Conservation (phyloP, 1,140 invertebrate species). For the Mamestra configurata region DNA sequence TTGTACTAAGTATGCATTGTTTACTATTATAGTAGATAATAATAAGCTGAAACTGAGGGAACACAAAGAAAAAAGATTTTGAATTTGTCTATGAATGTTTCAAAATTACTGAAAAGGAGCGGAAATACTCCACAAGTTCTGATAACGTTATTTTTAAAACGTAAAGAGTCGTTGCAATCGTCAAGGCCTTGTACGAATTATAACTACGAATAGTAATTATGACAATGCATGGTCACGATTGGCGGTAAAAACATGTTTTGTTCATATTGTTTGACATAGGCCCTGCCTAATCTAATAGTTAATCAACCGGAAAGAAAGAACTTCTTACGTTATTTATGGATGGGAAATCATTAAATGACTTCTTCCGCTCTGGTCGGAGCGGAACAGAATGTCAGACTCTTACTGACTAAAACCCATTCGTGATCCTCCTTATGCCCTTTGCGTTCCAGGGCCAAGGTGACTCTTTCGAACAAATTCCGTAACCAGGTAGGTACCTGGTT, state of each 20-base stretch:
- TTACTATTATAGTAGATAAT: too few relatives aligned
- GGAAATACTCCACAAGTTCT: constrained; percentile 66
- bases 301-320: neutral
- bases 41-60: neutral
- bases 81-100: constrained; percentile 56
- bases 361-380: too few relatives aligned
- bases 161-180: constrained; percentile 23
- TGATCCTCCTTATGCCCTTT: too few relatives aligned
- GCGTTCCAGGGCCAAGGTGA: too few relatives aligned
- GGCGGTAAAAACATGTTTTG: neutral
- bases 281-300: neutral
- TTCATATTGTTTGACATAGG: neutral
- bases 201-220: constrained; percentile 50
- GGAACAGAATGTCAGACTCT: too few relatives aligned
- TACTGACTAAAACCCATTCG: too few relatives aligned
- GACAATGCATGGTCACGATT: constrained; percentile 36
- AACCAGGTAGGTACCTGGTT: too few relatives aligned
- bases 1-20: too few relatives aligned
- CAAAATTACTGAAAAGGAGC: constrained; percentile 68
- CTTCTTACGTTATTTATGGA: too few relatives aligned
- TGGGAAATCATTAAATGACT: too few relatives aligned
- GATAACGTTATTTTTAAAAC: constrained; percentile 31
- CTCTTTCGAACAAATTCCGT: too few relatives aligned
- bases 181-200: constrained; percentile 55
- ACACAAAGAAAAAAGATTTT: constrained; percentile 51